Conservation (phyloP, 2,888 invertebrate species). For the Apodemia zela region DNA sequence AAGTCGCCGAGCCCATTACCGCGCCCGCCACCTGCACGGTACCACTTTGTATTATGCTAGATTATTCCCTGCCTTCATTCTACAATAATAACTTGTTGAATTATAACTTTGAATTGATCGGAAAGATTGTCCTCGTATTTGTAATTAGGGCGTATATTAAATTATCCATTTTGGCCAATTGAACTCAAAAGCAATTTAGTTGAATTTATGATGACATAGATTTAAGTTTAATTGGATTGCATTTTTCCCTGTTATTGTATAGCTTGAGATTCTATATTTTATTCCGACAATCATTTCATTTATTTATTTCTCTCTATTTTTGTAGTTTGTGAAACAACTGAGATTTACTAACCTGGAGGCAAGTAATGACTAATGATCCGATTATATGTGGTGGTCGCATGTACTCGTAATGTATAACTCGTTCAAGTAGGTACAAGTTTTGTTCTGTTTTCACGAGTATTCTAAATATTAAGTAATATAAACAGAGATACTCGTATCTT, state of each 20-base stretch:
- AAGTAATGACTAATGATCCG: not conserved
- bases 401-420: no score
- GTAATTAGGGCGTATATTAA: constrained; percentile 22
- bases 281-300: not conserved
- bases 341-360: not conserved
- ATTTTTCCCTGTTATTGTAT: not conserved
- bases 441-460: no score
- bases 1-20: constrained; percentile 68
- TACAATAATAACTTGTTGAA: constrained; percentile 55
- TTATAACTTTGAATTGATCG: constrained; percentile 37
- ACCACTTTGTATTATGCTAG: constrained; percentile 61
- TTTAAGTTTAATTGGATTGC: not conserved
- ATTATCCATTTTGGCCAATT: constrained; percentile 11
- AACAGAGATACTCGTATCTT: no score
- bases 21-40: constrained; percentile 66
- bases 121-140: constrained; percentile 28
- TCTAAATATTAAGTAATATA: no score
- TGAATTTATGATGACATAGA: constrained; percentile 17
- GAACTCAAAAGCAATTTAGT: constrained; percentile 11
- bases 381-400: not conserved
- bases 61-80: constrained; percentile 62
- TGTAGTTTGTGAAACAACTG: not conserved
- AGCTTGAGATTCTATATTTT: not conserved
- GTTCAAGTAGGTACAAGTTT: no score
- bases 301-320: not conserved